Conservation (phyloP, 2,888 invertebrate genomes). For the Caenorhabditis zanzibari region DNA sequence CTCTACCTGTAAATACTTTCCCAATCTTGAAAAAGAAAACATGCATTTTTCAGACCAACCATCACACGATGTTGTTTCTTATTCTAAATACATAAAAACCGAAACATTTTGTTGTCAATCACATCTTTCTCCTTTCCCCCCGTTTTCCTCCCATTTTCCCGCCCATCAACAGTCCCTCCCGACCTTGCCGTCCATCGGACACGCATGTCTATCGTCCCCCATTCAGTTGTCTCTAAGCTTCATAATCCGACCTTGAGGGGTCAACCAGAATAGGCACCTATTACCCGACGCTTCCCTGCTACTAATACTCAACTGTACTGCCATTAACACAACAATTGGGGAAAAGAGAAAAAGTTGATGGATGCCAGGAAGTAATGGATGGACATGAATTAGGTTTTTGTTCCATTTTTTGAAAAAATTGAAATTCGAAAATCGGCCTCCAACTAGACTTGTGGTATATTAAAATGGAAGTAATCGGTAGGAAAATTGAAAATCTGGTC, state of each 20-base stretch:
- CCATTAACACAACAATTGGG: conserved; percentile 37
- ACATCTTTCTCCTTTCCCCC: neutral
- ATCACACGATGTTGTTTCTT: neutral
- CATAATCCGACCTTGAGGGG: conserved; percentile 66
- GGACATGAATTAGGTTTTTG: conserved; percentile 7
- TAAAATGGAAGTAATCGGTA: too few species aligned
- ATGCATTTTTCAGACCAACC: conserved; percentile 15
- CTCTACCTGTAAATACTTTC: too few species aligned
- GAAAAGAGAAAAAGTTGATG: neutral
- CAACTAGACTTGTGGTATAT: too few species aligned
- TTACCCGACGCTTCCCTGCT: conserved; percentile 40
- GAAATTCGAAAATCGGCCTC: too few species aligned
- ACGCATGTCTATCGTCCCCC: conserved; percentile 27
- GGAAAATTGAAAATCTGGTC: too few species aligned
- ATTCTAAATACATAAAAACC: conserved; percentile 8
- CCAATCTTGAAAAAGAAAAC: conserved; percentile 24
- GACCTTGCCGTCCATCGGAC: conserved; percentile 35
- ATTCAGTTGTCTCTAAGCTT: conserved; percentile 50
- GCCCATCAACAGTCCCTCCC: conserved; percentile 58
- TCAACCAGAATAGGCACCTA: conserved; percentile 48
- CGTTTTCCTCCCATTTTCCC: conserved; percentile 1
- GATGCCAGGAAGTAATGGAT: conserved; percentile 10
- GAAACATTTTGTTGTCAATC: conserved; percentile 53
- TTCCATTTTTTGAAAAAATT: neutral
- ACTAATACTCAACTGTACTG: conserved; percentile 23